Evolutionary conservation across 2,888 invertebrate species (phyloP).

Genomic region (Dicycla oo): DNA sequence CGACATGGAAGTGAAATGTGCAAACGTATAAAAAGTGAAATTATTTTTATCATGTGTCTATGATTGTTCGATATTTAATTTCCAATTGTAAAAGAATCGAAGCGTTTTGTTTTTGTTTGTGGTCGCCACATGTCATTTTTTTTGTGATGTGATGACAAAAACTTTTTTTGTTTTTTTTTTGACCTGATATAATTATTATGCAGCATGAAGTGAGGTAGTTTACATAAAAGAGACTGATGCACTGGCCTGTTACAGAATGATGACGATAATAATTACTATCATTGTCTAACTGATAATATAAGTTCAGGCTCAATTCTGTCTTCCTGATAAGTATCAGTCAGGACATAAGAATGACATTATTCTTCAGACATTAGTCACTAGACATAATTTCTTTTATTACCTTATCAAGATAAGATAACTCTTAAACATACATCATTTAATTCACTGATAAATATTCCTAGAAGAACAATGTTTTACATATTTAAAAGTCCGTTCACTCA

Average conservation of each 20-base stretch:
- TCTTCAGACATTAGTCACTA: conserved; percentile 28
- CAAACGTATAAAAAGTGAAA: conserved; percentile 46
- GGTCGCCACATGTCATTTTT: background rate
- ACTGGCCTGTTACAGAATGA: conserved; percentile 20
- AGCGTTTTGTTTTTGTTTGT: conserved; percentile 3
- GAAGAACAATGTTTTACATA: conserved; percentile 48
- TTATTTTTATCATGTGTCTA: conserved; percentile 39
- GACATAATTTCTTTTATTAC: conserved; percentile 37
- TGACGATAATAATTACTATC: conserved; percentile 13
- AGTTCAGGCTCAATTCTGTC: conserved; percentile 22
- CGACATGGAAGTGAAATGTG: conserved; percentile 43
- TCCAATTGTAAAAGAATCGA: conserved; percentile 13
- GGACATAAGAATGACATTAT: conserved; percentile 23
- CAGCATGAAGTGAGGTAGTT: background rate
- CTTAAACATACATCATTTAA: conserved; percentile 44
- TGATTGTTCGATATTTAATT: conserved; percentile 37
- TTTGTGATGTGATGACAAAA: background rate
- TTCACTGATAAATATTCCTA: conserved; percentile 42
- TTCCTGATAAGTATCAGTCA: conserved; percentile 21
- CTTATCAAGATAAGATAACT: conserved; percentile 44
- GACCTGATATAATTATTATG: background rate
- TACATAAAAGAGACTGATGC: conserved; percentile 22
- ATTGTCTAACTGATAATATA: conserved; percentile 32
- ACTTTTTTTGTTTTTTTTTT: background rate
- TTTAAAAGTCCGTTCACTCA: conserved; percentile 45